Evolutionary conservation across 1,140 invertebrate species (phyloP), one percentile per base, ranked within the genome.

Genomic region (Tetragonula clypearis): DNA sequence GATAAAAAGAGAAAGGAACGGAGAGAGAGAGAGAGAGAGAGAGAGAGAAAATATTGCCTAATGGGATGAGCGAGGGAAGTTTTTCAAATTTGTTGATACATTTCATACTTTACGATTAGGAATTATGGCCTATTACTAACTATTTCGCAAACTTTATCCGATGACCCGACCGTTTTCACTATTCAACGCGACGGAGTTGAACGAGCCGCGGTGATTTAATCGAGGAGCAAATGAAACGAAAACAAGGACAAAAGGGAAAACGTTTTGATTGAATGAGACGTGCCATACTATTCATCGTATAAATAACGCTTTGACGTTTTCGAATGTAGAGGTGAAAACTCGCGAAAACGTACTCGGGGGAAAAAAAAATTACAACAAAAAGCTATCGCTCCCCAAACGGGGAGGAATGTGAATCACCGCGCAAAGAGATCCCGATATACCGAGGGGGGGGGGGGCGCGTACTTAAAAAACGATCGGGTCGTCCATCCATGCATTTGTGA

Each of bases 11-110:
- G 55, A 77, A 84, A n/a, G 8, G n/a, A 17, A 82, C 2, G 60
- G 41, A 72, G 26, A 72, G 15, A 73, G 55, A 49, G 23, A 73
- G 55, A 49, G 23, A 17, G 23, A 49, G 30, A n/a, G 23, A 68
- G n/a, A 19, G 41, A 41, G 17, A 49, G 83, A 68, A 56, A 68
- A 86, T 74, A 84, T 86, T 90, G 90, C 88, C 91, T 92, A 92
- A 90, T 71, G 14, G 66, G 68, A 62, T 82, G 84, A 81, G 79
- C 71, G 81, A 76, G 85, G 82, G 86, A 89, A 79, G 30, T 71
- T 90, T 92, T 94, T 92, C 87, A 89, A 88, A 92, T 93, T 89
- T 92, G 92, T 94, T 93, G 86, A 93, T 91, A 93, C 89, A 92
- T 93, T 92, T 87, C 85, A 93, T 93, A 93, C 88, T 92, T 93